phyloP scores from a whole-genome alignment of 2,113 vertebrate species.

The Periophthalmus modestus region DNA sequence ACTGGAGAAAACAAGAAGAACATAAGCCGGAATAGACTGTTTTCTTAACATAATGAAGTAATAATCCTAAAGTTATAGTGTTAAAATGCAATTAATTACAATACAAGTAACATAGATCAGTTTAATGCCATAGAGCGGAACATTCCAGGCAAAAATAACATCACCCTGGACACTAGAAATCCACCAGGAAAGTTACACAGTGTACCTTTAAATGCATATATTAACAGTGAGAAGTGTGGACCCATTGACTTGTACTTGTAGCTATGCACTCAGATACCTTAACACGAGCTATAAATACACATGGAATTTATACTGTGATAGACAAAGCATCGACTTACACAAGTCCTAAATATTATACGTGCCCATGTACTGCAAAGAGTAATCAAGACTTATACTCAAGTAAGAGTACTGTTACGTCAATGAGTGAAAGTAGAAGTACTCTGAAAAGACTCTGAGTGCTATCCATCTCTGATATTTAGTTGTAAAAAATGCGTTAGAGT shows the following conservation, averaged over 20 bases:
- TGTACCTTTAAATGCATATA: background rate
- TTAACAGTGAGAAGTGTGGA: background rate
- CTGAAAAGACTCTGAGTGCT: no score
- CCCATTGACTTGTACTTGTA: background rate
- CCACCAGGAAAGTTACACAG: no score
- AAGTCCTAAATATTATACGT: background rate
- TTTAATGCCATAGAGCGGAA: no score
- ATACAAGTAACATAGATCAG: no score
- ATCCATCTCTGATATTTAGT: background rate
- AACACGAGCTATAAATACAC: slow-evolving; percentile 16
- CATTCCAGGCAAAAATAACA: no score
- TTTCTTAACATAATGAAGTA: no score
- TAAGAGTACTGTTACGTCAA: no score
- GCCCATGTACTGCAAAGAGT: background rate
- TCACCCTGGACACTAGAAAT: no score
- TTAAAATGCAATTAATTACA: background rate
- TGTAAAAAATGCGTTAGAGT: background rate
- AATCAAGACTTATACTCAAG: background rate
- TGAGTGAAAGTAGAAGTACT: no score
- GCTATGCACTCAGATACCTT: background rate
- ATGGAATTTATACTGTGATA: background rate
- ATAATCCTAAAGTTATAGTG: no score
- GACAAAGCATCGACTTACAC: background rate
- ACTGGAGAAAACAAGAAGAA: background rate
- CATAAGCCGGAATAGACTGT: background rate